Base-by-base conservation (phyloP, 2,888 invertebrate species). In the Pimpla rufipes region DNA sequence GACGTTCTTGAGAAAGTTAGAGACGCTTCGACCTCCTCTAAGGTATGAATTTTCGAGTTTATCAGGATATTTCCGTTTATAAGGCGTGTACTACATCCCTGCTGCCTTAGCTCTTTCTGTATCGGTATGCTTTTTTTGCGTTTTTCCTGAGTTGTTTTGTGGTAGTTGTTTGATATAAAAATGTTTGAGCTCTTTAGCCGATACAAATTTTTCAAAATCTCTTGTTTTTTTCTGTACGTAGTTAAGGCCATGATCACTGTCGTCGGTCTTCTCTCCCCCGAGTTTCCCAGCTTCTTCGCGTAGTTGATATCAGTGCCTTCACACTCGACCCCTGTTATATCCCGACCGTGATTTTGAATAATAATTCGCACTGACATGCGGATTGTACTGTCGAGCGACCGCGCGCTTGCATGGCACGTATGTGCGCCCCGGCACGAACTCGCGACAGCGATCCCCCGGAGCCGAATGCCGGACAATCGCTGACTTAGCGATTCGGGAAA, bases 181-280 rank as follows among this genome's bases (percentile, higher is more conserved):
- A 62, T 62, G 62, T 62, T 62, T n/a, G 62, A 40, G 8, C 64
- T 42, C 18, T 64, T 64, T 0, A 64, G 42, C 5, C 42, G 40
- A 16, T 42, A 18, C 10, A 42, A 18, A 10, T 64, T 64, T 64
- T 64, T 64, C 10, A 64, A 21, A 1, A 40, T 42, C 10, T 64
- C 64, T 18, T 64, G 64, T 21, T 64, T 64, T 13, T 64, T 64
- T 0, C 64, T 16, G 13, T 11, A 64, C 0, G 64, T 64, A 10
- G 64, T 40, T 21, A 42, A 11, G 18, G 64, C 64, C 64, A 64
- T n/a, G n/a, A n/a, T n/a, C n/a, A n/a, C n/a, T n/a, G n/a, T n/a
- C n/a, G n/a, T n/a, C n/a, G n/a, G n/a, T n/a, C n/a, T n/a, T n/a
- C n/a, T n/a, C n/a, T n/a, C n/a, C n/a, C n/a, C n/a, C n/a, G n/a